Evolutionary conservation across 1,140 invertebrate genomes (phyloP).

Genomic region (Micrasema minimum): DNA sequence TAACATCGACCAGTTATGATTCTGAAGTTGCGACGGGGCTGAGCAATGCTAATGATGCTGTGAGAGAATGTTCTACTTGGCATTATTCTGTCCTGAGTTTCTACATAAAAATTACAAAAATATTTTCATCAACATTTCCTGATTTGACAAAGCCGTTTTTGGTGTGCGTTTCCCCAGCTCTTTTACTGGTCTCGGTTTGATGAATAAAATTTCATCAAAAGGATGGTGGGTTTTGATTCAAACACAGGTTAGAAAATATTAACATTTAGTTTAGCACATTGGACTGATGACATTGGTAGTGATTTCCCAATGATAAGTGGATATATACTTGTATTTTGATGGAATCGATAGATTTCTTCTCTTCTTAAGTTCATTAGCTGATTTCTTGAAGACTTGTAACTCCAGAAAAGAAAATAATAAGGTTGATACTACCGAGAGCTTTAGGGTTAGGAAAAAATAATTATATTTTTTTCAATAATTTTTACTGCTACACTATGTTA

Average conservation of each 20-base stretch:
- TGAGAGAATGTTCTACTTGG: slow-evolving; percentile 68
- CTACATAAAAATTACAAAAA: slow-evolving; percentile 66
- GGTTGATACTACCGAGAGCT: too few relatives aligned
- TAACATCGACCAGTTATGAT: slow-evolving; percentile 7
- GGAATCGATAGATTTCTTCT: slow-evolving; percentile 36
- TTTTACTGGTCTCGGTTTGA: slow-evolving; percentile 67
- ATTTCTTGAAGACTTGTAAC: slow-evolving; percentile 38
- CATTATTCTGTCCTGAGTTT: slow-evolving; percentile 69
- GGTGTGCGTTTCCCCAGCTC: slow-evolving; percentile 70
- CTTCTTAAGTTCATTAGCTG: slow-evolving; percentile 33
- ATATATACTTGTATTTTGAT: slow-evolving; percentile 8
- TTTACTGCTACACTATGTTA: too few relatives aligned
- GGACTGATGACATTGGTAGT: too few relatives aligned
- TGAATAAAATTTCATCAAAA: slow-evolving; percentile 64
- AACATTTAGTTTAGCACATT: too few relatives aligned
- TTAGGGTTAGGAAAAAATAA: too few relatives aligned
- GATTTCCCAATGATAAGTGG: too few relatives aligned
- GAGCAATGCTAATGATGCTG: slow-evolving; percentile 56
- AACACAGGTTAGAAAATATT: too few relatives aligned
- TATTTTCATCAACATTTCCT: slow-evolving; percentile 71
- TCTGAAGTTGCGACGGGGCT: slow-evolving; percentile 26
- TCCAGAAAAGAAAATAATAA: too few relatives aligned
- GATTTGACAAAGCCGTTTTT: slow-evolving; percentile 75
- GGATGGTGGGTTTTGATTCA: slow-evolving; percentile 58
- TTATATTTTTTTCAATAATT: too few relatives aligned